These are phyloP conservation scores for Orbicella faveolata DNA, from an alignment of 64 coral and sea anemone genomes.

Conservation along the genomic window DNA sequence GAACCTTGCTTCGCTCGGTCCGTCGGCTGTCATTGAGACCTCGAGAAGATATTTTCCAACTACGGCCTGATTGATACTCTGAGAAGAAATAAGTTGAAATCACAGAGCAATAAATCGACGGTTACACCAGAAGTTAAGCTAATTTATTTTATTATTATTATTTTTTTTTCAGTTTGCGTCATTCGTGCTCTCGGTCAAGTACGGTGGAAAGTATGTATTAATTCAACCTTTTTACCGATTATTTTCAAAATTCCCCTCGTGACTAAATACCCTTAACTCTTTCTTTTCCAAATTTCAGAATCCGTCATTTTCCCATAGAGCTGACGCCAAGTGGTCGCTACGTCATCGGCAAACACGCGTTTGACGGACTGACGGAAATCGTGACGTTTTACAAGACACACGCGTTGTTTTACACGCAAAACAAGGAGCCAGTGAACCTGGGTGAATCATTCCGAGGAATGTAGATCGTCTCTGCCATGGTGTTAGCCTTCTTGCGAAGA, in stretches of 20 bases:
- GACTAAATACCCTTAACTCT: not conserved
- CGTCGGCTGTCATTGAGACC: too few species aligned
- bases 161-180: slow-evolving; percentile 64
- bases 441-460: slow-evolving; percentile 59
- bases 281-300: slow-evolving; percentile 27
- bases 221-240: not conserved
- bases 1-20: too few species aligned
- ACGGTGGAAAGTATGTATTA: slow-evolving; percentile 54
- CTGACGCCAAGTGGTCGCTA: slow-evolving; percentile 62
- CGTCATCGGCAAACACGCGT: slow-evolving; percentile 69
- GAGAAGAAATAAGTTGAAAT: too few species aligned
- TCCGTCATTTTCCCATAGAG: slow-evolving; percentile 76
- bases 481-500: not conserved
- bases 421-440: slow-evolving; percentile 64
- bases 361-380: slow-evolving; percentile 65
- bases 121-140: too few species aligned
- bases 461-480: not conserved
- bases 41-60: too few species aligned
- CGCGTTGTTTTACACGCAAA: slow-evolving; percentile 73
- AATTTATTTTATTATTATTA: not conserved
- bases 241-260: too few species aligned
- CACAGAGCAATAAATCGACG: too few species aligned
- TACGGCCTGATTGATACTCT: too few species aligned
- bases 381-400: slow-evolving; percentile 48
- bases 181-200: slow-evolving; percentile 71